Evolutionary conservation across 2,888 invertebrate species (phyloP).

Genomic region (Callosobruchus maculatus): DNA sequence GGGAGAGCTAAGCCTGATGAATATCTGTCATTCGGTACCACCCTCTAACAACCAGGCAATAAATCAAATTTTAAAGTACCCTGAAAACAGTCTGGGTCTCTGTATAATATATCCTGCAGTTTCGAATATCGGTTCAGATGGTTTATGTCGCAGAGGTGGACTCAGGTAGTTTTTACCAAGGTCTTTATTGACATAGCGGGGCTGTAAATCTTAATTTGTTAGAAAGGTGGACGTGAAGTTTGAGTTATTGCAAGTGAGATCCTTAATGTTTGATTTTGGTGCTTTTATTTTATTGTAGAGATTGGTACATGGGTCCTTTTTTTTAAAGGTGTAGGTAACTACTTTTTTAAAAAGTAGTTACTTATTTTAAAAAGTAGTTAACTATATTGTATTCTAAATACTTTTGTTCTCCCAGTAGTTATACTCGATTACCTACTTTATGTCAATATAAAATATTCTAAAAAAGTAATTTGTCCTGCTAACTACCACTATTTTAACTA

Average conservation of each 20-base stretch:
- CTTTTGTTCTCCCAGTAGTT: too few relatives aligned
- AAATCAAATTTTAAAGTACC: conserved; percentile 17
- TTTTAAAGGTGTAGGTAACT: too few relatives aligned
- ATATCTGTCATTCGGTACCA: conserved; percentile 15
- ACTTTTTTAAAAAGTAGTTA: too few relatives aligned
- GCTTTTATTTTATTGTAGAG: too few relatives aligned
- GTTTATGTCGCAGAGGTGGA: not conserved
- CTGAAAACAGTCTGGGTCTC: conserved; percentile 4
- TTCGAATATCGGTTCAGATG: conserved; percentile 9
- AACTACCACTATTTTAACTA: too few relatives aligned
- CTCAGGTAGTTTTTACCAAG: not conserved
- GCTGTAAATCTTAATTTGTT: not conserved
- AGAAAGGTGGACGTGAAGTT: not conserved
- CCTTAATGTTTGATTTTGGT: too few relatives aligned
- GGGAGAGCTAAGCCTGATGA: conserved; percentile 1
- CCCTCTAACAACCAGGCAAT: conserved; percentile 11
- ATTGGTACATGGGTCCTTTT: too few relatives aligned
- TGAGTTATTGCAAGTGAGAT: not conserved
- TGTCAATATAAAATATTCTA: too few relatives aligned
- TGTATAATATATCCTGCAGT: conserved; percentile 11
- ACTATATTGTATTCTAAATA: too few relatives aligned
- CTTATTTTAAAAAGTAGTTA: too few relatives aligned
- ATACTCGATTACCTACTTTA: too few relatives aligned
- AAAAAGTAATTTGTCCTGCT: too few relatives aligned
- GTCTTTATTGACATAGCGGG: not conserved